A percentile compares a stretch with the other conserved stretches of the same genome.
Conservation (phyloP, 2,797 vertebrate species). For the Characodon lateralis region DNA sequence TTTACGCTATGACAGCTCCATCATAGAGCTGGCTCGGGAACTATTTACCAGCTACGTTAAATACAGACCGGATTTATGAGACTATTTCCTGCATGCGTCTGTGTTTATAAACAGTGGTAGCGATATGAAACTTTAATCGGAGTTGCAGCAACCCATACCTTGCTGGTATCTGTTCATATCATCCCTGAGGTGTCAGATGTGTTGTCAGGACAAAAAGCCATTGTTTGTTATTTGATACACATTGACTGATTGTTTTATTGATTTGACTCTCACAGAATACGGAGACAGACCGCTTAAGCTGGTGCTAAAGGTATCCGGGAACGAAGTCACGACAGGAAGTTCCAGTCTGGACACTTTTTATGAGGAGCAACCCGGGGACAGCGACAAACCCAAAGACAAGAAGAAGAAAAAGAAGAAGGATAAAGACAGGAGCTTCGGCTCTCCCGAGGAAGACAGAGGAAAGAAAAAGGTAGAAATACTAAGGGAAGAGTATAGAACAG, state of each 20-base stretch:
- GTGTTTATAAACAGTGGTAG: fast-evolving
- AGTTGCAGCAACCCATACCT: background rate
- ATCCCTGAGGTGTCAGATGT: background rate
- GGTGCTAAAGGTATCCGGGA: slow-evolving; percentile 95
- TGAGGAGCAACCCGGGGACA: slow-evolving; percentile 87
- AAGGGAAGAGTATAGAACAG: background rate
- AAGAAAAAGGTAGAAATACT: slow-evolving; percentile 83
- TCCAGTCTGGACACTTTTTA: slow-evolving; percentile 85
- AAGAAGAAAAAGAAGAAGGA: slow-evolving; percentile 98
- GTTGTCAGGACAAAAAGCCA: background rate
- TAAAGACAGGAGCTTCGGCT: slow-evolving; percentile 81
- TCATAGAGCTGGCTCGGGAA: background rate
- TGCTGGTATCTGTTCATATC: background rate
- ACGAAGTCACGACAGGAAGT: slow-evolving; percentile 92
- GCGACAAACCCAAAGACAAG: slow-evolving; percentile 93
- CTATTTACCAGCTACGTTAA: background rate
- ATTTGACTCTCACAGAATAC: slow-evolving; percentile 78
- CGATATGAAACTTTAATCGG: fast-evolving
- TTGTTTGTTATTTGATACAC: background rate
- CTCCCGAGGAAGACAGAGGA: slow-evolving; percentile 86
- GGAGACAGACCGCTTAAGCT: slow-evolving; percentile 93
- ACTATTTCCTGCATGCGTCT: background rate
- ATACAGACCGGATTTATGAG: background rate
- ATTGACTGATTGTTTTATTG: background rate
- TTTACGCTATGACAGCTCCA: slow-evolving; percentile 6